Evolutionary conservation across 2,888 invertebrate species (phyloP).

Genomic region (Erebia aethiops): DNA sequence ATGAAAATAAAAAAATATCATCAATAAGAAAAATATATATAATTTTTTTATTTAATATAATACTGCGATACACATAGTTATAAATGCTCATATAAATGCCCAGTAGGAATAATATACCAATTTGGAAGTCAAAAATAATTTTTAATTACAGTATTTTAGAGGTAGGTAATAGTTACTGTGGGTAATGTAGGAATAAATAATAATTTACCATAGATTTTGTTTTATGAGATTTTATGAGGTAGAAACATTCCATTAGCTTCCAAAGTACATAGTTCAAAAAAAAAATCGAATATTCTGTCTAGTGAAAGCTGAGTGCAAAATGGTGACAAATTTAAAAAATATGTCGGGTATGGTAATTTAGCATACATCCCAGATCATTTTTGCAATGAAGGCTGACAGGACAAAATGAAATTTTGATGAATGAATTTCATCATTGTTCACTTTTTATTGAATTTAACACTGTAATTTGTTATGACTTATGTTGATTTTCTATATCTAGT

Average conservation of each 20-base stretch:
- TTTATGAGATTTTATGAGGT: slow-evolving; percentile 1
- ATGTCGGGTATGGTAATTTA: too few species aligned
- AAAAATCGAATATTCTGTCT: background rate
- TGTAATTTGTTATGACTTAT: too few species aligned
- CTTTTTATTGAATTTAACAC: too few species aligned
- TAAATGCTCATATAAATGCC: slow-evolving; percentile 6
- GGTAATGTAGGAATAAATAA: background rate
- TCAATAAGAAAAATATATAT: too few species aligned
- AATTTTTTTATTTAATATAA: background rate
- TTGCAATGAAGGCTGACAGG: too few species aligned
- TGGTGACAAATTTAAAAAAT: too few species aligned
- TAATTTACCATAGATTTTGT: background rate
- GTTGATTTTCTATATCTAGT: too few species aligned
- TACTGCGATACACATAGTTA: background rate
- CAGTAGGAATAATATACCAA: background rate
- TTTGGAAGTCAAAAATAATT: background rate
- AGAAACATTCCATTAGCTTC: background rate
- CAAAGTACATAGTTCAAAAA: background rate
- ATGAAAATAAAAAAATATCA: background rate
- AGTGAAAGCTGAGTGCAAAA: too few species aligned
- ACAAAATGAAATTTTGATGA: too few species aligned
- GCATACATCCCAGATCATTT: too few species aligned
- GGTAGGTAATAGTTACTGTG: background rate
- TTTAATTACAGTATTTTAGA: too few species aligned
- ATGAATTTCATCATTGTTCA: too few species aligned